Conservation (phyloP, 2,797 vertebrate species). For the Enteromius treurensis region DNA sequence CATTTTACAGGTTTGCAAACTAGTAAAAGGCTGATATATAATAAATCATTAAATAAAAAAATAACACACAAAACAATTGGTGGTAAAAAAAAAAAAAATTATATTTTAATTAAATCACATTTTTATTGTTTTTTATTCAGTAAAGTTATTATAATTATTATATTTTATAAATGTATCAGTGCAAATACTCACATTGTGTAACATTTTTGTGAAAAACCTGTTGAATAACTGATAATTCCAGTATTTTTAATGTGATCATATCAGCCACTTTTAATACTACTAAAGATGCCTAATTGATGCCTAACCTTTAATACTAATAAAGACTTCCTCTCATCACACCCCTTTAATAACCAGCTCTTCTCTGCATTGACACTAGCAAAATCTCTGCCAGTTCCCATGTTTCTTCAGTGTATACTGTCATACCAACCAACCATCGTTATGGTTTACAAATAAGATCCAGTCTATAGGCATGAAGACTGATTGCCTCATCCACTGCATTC, state of each 20-base stretch:
- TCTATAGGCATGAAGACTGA: background rate
- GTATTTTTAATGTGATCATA: background rate
- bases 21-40: background rate
- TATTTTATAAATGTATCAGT: background rate
- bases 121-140: background rate
- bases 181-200: background rate
- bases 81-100: background rate
- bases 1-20: background rate
- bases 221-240: background rate
- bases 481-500: constrained; percentile 9
- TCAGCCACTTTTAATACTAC: background rate
- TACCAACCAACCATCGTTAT: background rate
- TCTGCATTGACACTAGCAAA: background rate
- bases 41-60: background rate
- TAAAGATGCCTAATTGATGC: background rate
- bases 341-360: background rate
- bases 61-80: background rate
- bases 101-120: background rate
- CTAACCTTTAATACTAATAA: background rate
- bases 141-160: background rate
- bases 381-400: background rate
- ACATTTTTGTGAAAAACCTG: background rate
- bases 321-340: background rate
- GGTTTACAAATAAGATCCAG: background rate
- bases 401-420: background rate